These are phyloP conservation scores for Pollimyrus isidori DNA, from an alignment of 2,113 vertebrate genomes.

Conservation along the genomic window DNA sequence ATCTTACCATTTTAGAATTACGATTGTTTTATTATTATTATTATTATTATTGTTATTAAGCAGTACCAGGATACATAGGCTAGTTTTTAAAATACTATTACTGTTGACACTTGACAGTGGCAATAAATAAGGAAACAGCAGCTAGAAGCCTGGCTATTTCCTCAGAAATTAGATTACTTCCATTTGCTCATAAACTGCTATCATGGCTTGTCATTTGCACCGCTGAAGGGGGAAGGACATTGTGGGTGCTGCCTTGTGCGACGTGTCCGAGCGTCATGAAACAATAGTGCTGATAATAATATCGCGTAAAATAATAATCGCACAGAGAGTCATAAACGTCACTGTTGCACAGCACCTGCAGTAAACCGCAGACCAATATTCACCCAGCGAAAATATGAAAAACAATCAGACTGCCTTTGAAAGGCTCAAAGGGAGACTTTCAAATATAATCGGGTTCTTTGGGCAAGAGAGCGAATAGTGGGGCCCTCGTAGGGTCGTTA, in stretches of 20 bases:
- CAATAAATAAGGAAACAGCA: not conserved
- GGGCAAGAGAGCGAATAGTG: not conserved
- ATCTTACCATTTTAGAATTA: not conserved
- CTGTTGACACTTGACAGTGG: conserved; percentile 3
- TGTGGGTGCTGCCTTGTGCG: not conserved
- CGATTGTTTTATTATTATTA: not conserved
- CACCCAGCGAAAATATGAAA: not conserved
- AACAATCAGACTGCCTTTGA: not conserved
- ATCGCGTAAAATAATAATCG: not conserved
- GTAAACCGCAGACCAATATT: not conserved
- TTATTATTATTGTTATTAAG: not conserved
- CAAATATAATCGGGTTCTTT: not conserved
- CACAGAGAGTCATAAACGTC: not conserved
- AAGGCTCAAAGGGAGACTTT: not conserved
- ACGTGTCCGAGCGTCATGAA: not conserved
- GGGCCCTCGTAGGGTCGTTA: not conserved
- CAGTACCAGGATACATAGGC: not conserved
- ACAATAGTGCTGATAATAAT: not conserved
- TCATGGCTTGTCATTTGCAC: not conserved
- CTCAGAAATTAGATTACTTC: not conserved
- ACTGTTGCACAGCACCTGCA: not conserved
- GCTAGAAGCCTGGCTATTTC: not conserved
- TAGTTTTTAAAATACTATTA: not conserved
- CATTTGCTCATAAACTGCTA: not conserved
- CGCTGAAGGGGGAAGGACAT: not conserved